Conservation (phyloP, 30 jellyfish, hydroid and myxozoan genomes). For the Phacellophora camtschatica region DNA sequence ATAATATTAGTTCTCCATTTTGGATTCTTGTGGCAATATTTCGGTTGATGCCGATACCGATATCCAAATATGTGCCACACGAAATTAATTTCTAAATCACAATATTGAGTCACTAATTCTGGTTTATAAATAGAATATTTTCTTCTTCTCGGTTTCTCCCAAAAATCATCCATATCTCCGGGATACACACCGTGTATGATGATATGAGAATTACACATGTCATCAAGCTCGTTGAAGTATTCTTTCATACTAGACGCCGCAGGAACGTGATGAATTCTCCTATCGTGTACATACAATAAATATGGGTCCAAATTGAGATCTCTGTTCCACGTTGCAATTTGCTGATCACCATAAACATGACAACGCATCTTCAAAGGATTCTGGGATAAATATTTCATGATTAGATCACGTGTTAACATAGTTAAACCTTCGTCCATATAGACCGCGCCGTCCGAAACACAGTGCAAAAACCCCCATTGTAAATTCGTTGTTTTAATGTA, state of each 20-base stretch:
- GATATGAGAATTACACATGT: conserved; percentile 52
- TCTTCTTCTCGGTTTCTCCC: conserved; percentile 37
- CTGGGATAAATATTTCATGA: conserved; percentile 68
- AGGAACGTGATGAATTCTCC: conserved; percentile 75
- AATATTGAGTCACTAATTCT: background rate
- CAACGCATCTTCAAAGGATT: conserved; percentile 72
- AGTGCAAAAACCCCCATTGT: conserved; percentile 73
- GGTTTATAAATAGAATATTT: background rate
- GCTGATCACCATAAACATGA: conserved; percentile 75
- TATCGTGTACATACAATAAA: conserved; percentile 48
- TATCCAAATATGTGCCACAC: conserved; percentile 51
- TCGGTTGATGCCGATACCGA: conserved; percentile 34
- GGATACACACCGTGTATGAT: conserved; percentile 75
- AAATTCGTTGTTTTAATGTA: conserved; percentile 15
- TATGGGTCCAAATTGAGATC: conserved; percentile 66
- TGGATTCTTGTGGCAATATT: conserved; percentile 38
- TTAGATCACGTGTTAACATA: conserved; percentile 68
- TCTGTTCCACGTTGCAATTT: conserved; percentile 64
- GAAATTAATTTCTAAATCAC: conserved; percentile 16
- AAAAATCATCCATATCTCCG: conserved; percentile 54
- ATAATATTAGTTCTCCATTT: conserved; percentile 17
- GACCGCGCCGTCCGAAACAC: conserved; percentile 20
- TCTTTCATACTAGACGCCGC: conserved; percentile 61
- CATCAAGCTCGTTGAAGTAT: conserved; percentile 50
- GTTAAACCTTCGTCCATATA: conserved; percentile 76